Percentiles rank a stretch among this genome's conserved stretches.
phyloP scores from a whole-genome alignment of 2,113 vertebrate species.

The Megaleporinus macrocephalus region DNA sequence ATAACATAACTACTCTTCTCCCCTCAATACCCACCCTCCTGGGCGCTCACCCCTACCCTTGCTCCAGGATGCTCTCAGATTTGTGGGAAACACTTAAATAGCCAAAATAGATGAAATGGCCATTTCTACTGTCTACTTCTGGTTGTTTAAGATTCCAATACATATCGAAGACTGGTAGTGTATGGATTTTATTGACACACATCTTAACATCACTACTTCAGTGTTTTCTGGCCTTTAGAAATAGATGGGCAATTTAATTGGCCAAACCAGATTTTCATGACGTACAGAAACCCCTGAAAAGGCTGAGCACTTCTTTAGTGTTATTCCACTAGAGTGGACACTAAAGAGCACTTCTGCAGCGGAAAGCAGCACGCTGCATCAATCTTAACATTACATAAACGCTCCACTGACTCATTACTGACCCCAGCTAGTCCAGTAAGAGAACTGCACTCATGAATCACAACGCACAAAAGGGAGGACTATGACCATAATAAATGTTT shows the following conservation, averaged over 20 bases:
- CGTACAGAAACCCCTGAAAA: not conserved
- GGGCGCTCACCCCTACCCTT: too few relatives aligned
- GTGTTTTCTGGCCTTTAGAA: not conserved
- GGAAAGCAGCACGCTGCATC: conserved; percentile 1
- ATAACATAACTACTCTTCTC: too few relatives aligned
- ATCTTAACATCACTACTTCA: not conserved
- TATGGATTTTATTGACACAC: not conserved
- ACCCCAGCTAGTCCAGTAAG: not conserved
- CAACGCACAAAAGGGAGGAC: not conserved
- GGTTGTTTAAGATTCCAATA: too few relatives aligned
- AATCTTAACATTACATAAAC: conserved; percentile 5
- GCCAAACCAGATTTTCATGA: not conserved
- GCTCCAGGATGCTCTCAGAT: too few relatives aligned
- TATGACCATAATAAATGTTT: not conserved
- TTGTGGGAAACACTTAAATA: too few relatives aligned
- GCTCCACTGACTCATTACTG: conserved; percentile 23
- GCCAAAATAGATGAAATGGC: too few relatives aligned
- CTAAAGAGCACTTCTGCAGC: conserved; percentile 1
- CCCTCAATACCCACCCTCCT: too few relatives aligned
- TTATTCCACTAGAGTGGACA: not conserved
- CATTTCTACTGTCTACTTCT: too few relatives aligned
- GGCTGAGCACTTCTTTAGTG: not conserved
- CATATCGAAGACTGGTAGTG: too few relatives aligned
- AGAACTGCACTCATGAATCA: conserved; percentile 9
- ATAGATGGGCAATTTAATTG: not conserved